phyloP scores from a whole-genome alignment of 2,113 vertebrate species.

The Odocoileus virginianus region DNA sequence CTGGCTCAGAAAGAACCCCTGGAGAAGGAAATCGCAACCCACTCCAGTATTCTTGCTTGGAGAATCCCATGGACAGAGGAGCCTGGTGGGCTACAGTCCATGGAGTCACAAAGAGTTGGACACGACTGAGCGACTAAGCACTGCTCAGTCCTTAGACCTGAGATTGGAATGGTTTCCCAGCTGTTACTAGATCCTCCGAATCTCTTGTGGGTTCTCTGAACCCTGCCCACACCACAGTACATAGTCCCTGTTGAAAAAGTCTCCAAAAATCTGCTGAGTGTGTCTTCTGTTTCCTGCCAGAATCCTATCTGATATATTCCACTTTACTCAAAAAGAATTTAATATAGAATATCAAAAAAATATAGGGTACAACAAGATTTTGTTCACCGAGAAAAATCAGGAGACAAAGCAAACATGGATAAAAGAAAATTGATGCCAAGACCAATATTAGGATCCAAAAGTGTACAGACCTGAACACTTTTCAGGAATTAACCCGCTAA shows the following conservation, averaged over 20 bases:
- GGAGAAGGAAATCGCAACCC: background rate
- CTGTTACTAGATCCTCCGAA: too few relatives aligned
- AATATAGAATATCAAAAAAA: background rate
- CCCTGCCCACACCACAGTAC: background rate
- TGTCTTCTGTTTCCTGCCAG: background rate
- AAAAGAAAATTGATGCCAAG: background rate
- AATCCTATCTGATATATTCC: background rate
- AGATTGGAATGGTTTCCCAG: background rate
- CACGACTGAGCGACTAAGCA: rapidly evolving
- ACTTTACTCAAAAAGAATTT: background rate
- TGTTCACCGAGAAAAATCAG: background rate
- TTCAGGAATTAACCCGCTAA: background rate
- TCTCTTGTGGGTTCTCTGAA: background rate
- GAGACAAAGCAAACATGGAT: background rate
- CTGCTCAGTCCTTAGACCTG: background rate
- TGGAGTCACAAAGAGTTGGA: background rate
- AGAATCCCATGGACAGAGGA: background rate
- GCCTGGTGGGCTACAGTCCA: background rate
- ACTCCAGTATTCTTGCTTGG: background rate
- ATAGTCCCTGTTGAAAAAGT: background rate
- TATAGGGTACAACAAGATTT: background rate
- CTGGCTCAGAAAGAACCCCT: background rate
- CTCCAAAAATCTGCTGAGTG: background rate
- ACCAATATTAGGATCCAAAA: background rate
- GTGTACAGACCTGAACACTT: background rate